These are phyloP conservation scores for Gobio gobio DNA, from an alignment of 2,113 vertebrate genomes.

Conservation along the genomic window DNA sequence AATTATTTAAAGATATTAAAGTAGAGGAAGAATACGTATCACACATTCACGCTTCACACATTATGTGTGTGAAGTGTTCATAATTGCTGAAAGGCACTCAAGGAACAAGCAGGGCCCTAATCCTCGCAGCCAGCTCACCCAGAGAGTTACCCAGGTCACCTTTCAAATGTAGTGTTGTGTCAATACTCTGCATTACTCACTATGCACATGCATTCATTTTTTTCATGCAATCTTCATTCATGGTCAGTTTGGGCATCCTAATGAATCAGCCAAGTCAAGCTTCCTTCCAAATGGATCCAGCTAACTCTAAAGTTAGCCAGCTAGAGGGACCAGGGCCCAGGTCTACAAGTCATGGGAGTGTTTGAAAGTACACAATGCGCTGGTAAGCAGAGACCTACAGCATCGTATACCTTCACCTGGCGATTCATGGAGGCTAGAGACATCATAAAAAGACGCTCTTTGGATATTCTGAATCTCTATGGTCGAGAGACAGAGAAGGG, in stretches of 20 bases:
- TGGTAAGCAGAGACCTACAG: slow-evolving; percentile 73
- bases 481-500: slow-evolving; percentile 83
- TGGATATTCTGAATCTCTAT: slow-evolving; percentile 99
- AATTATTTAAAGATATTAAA: neutral
- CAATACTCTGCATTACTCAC: neutral
- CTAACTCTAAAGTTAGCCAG: slow-evolving; percentile 42
- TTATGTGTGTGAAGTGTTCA: neutral
- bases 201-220: slow-evolving; percentile 18
- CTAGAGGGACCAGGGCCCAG: slow-evolving; percentile 69
- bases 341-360: slow-evolving; percentile 78
- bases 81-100: slow-evolving; percentile 26
- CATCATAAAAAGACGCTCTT: slow-evolving; percentile 99
- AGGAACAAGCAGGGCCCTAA: slow-evolving; percentile 44
- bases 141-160: slow-evolving; percentile 20
- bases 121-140: slow-evolving; percentile 35
- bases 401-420: slow-evolving; percentile 91
- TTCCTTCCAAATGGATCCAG: slow-evolving; percentile 21
- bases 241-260: slow-evolving; percentile 16
- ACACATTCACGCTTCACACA: too few species aligned
- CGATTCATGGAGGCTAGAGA: slow-evolving; percentile 95
- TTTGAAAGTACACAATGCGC: slow-evolving; percentile 75
- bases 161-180: neutral
- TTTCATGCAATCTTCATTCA: slow-evolving; percentile 31
- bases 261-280: neutral
- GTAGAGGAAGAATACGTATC: neutral